phyloP scores from a whole-genome alignment of 2,113 vertebrate species.

The Paramisgurnus dabryanus region DNA sequence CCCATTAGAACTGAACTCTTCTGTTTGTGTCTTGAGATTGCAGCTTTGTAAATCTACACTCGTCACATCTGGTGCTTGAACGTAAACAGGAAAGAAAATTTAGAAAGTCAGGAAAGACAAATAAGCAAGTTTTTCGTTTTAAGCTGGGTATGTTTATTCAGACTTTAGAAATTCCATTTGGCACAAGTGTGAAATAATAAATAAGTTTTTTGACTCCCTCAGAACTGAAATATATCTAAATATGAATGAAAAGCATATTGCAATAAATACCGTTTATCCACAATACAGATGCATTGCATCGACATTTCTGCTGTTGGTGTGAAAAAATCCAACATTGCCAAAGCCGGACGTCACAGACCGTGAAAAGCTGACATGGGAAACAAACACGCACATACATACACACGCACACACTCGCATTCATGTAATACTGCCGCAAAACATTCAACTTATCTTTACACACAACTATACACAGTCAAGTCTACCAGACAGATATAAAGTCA shows the following conservation, averaged over 20 bases:
- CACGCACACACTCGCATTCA: slow-evolving; percentile 6
- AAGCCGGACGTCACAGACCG: slow-evolving; percentile 1
- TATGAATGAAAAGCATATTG: slow-evolving; percentile 78
- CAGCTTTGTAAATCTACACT: slow-evolving; percentile 12
- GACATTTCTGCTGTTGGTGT: slow-evolving; percentile 61
- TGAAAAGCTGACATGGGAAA: slow-evolving; percentile 10
- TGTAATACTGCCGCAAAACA: slow-evolving; percentile 25
- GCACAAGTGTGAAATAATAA: slow-evolving; percentile 76
- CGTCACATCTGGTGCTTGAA: slow-evolving; percentile 4
- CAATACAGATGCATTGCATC: slow-evolving; percentile 78
- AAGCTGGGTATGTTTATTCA: slow-evolving; percentile 75
- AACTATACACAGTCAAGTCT: slow-evolving; percentile 3
- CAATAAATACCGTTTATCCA: slow-evolving; percentile 79
- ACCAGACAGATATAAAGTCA: background rate
- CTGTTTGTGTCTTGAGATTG: background rate
- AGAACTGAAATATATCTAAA: slow-evolving; percentile 68
- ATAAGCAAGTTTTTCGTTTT: slow-evolving; percentile 55
- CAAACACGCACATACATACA: background rate
- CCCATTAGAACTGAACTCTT: slow-evolving; percentile 10
- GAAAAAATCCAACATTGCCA: slow-evolving; percentile 44
- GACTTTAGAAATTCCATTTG: slow-evolving; percentile 74
- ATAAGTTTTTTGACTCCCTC: slow-evolving; percentile 66
- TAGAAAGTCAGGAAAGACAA: slow-evolving; percentile 32
- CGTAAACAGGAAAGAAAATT: slow-evolving; percentile 33
- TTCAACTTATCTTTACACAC: slow-evolving; percentile 22